Conservation (phyloP, 2,888 invertebrate species). For the Ernsta delagoae region DNA sequence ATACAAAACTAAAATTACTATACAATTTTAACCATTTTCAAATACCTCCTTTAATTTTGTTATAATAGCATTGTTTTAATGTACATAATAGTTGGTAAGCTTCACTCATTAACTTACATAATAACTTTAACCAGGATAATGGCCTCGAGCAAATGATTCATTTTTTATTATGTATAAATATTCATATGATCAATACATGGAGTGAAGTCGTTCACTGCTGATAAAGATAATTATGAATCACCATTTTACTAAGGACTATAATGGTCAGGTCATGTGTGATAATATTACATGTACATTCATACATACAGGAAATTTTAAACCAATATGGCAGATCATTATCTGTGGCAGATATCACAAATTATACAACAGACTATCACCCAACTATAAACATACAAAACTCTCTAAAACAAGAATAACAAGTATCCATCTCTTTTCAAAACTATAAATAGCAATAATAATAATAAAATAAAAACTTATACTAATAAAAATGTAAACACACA, state of each 20-base stretch:
- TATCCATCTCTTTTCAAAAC: conserved; percentile 57
- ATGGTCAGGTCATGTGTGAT: not conserved
- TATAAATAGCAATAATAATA: conserved; percentile 62
- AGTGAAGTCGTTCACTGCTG: conserved; percentile 5
- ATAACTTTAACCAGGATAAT: conserved; percentile 25
- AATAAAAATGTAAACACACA: conserved; percentile 57
- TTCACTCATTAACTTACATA: not conserved
- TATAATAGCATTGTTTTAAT: not conserved
- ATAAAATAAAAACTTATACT: conserved; percentile 71
- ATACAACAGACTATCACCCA: conserved; percentile 46
- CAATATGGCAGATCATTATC: conserved; percentile 48
- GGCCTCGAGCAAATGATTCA: conserved; percentile 38
- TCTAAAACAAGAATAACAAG: conserved; percentile 77
- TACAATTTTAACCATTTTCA: not conserved
- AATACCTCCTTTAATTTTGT: not conserved
- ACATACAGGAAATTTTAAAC: conserved; percentile 37
- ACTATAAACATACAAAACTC: conserved; percentile 70
- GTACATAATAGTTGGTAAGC: conserved; percentile 2
- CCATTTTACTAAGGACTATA: not conserved
- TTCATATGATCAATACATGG: conserved; percentile 24
- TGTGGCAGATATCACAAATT: conserved; percentile 45
- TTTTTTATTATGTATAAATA: conserved; percentile 18
- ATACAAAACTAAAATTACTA: not conserved
- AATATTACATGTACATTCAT: conserved; percentile 8
- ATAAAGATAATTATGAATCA: conserved; percentile 29